Base-by-base conservation (phyloP, 1,140 invertebrate genomes). In the Neomicropteryx cornuta region DNA sequence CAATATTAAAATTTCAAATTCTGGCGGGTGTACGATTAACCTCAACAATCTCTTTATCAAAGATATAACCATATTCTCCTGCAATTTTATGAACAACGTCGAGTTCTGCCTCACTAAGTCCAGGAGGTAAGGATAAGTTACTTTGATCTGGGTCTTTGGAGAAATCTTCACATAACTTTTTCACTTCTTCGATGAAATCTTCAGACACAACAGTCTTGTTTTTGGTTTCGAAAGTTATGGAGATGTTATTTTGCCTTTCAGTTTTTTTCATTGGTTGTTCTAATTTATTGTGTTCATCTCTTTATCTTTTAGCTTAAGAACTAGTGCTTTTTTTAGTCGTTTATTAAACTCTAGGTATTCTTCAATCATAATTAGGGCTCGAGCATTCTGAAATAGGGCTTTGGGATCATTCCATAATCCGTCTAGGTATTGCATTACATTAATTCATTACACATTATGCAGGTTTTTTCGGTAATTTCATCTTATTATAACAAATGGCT, bases 401-500 rank as follows among this genome's bases (percentile, higher is more conserved):
- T 83, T 60, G 51, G 55, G 39, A 56, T 70, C 63, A 62, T 58
- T 64, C 62, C 56, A 55, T 57, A 59, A 58, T 45, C 44, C 53
- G 0, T 54, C 54, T n/a, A 77, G 44, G 29, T 63, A 57, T 3
- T 63, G 60, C 1, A n/a, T n/a, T n/a, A n/a, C n/a, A n/a, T n/a
- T n/a, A 73, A 41, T 39, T 71, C 66, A 47, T 77, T 73, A 41
- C 74, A 77, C 28, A 62, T 61, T 14, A 48, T 67, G 44, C 77
- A 81, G 14, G 68, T 38, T 67, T 67, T 2, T 70, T 52, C 0
- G 77, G 73, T 41, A 68, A 61, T 27, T 73, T 61, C 5, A 71
- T 42, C 49, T 75, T 75, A 42, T 81, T 78, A 42, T 75, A 77
- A 50, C 79, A 83, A 28, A 84, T 55, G 36, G 76, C 74, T 19